phyloP scores from a whole-genome alignment of 2,888 invertebrate genomes.

The Polietes domitor region DNA sequence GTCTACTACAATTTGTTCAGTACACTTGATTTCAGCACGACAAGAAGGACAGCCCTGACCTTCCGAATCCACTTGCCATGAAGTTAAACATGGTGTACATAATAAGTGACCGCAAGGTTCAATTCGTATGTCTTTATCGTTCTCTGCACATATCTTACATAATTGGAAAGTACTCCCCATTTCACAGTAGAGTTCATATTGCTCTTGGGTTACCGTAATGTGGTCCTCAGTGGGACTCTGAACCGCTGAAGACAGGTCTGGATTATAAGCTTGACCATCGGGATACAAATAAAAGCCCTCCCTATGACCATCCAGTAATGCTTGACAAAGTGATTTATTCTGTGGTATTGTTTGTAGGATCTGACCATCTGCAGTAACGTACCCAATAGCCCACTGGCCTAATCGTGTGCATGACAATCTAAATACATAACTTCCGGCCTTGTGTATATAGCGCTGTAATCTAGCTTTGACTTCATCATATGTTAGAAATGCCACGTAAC shows the following conservation, averaged over 20 bases:
- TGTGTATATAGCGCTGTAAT: conserved; percentile 96
- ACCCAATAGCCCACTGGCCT: conserved; percentile 99
- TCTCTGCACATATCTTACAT: conserved; percentile 99
- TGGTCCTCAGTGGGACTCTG: conserved; percentile 98
- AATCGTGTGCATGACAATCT: conserved; percentile 98
- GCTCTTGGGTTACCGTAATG: conserved; percentile 98
- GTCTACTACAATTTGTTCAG: conserved; percentile 98
- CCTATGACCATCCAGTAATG: conserved; percentile 96
- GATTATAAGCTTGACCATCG: conserved; percentile 96
- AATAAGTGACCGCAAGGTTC: conserved; percentile 99
- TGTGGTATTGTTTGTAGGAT: conserved; percentile 99
- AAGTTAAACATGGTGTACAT: conserved; percentile 97
- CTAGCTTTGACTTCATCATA: conserved; percentile 99
- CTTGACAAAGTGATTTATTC: conserved; percentile 99
- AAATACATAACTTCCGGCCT: conserved; percentile 97
- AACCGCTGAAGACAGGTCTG: conserved; percentile 97
- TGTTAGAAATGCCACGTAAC: conserved; percentile 99
- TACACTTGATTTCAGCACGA: conserved; percentile 99
- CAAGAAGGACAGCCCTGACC: conserved; percentile 97
- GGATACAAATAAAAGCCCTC: conserved; percentile 92
- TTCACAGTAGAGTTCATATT: conserved; percentile 99
- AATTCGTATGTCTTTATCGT: conserved; percentile 99
- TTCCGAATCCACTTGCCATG: conserved; percentile 94
- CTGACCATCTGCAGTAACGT: conserved; percentile 98
- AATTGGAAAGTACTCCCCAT: conserved; percentile 99